A percentile compares a stretch with the other conserved stretches of the same genome.
Evolutionary conservation across 2,113 vertebrate species (phyloP).

Genomic region (Megaleporinus macrocephalus): DNA sequence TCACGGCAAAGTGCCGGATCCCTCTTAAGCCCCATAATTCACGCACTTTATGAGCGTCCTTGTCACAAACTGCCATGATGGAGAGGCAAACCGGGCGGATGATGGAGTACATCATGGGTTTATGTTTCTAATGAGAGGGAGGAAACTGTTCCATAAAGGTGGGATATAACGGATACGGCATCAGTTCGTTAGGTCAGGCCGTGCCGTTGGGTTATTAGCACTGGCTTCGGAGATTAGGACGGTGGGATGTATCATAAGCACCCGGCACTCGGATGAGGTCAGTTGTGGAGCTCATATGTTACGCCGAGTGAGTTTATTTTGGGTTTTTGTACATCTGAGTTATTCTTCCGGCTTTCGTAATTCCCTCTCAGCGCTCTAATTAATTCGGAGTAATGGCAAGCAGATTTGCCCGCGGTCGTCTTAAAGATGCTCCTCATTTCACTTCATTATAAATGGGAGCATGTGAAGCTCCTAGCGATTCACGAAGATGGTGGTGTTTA

Average conservation of each 20-base stretch:
- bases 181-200: neutral
- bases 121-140: conserved; percentile 48
- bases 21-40: conserved; percentile 64
- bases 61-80: conserved; percentile 68
- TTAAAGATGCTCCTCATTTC: conserved; percentile 31
- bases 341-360: conserved; percentile 15
- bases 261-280: neutral
- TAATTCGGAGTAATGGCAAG: conserved; percentile 24
- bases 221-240: too few relatives aligned
- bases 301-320: neutral
- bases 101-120: conserved; percentile 54
- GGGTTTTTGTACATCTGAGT: neutral
- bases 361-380: conserved; percentile 1
- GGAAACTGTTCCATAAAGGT: conserved; percentile 59
- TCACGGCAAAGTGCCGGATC: conserved; percentile 65
- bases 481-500: neutral
- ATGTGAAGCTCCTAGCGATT: conserved; percentile 4
- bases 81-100: conserved; percentile 61
- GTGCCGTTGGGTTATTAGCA: neutral
- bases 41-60: conserved; percentile 66
- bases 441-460: conserved; percentile 26
- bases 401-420: conserved; percentile 23
- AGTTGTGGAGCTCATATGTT: neutral
- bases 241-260: too few relatives aligned
- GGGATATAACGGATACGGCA: conserved; percentile 6